A percentile compares a stretch with the other conserved stretches of the same genome.
Evolutionary conservation across 2,888 invertebrate species (phyloP).

Genomic region (Netelia inedita): DNA sequence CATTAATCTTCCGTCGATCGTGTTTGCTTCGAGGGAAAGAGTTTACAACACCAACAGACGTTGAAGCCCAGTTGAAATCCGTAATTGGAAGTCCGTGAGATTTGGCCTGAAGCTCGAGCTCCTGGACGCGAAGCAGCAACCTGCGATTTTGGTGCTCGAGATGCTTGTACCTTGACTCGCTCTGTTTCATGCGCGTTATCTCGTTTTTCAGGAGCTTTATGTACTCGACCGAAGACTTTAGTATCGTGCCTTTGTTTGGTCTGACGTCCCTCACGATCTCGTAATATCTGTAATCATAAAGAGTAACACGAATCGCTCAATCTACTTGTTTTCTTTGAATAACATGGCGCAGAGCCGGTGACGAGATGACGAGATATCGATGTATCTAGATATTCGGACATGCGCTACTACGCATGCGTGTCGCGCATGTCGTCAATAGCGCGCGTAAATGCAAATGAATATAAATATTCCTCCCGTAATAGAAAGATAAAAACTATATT

Average conservation of each 20-base stretch:
- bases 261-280: conserved; percentile 95
- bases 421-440: too few relatives aligned
- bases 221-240: conserved; percentile 99
- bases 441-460: too few relatives aligned
- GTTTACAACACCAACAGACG: conserved; percentile 79
- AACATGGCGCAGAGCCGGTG: background rate
- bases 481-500: conserved; percentile 58
- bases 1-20: conserved; percentile 80
- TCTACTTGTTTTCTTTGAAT: conserved; percentile 6
- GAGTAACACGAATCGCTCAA: background rate
- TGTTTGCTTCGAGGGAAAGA: conserved; percentile 79
- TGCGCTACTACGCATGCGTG: too few relatives aligned
- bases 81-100: conserved; percentile 90
- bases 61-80: conserved; percentile 87
- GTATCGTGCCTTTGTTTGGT: conserved; percentile 97
- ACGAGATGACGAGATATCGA: too few relatives aligned
- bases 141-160: conserved; percentile 94
- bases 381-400: too few relatives aligned
- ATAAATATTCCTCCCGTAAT: background rate
- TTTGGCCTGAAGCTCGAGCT: conserved; percentile 92
- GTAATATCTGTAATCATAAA: conserved; percentile 88
- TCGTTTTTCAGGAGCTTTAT: conserved; percentile 93
- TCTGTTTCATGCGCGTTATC: conserved; percentile 90
- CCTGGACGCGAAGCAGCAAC: conserved; percentile 92
- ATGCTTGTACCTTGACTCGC: conserved; percentile 92